Base-by-base conservation (phyloP, 2,113 vertebrate genomes). In the Salvelinus fontinalis region DNA sequence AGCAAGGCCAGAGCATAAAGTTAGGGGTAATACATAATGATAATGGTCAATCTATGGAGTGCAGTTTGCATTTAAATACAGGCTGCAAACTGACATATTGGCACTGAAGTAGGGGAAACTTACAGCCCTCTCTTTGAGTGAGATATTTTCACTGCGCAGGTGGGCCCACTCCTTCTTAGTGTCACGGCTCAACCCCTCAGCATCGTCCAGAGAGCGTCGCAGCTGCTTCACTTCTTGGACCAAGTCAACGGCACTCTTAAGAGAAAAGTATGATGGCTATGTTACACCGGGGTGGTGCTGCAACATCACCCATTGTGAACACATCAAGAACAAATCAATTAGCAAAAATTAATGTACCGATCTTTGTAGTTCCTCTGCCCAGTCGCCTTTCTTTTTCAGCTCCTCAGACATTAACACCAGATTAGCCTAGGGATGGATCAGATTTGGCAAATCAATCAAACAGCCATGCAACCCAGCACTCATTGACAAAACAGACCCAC, bases 101-200 rank as follows among this genome's bases (percentile, higher is more conserved):
- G 13, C 20, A 26, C 2, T 0, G 11, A 14, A 12, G 11, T 2
- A 24, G 12, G 26, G 20, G 57, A 7, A n/a, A 69, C 89, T 89
- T 76, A 94, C 97, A 79, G 95, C 93, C 67, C 84, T 91, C 75
- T 97, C 95, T 77, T 94, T 95, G n/a, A 99, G 85, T 5, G 93
- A 85, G 0, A 94, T 75, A 67, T 96, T 97, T 78, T 95, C 94
- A 80, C 89, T 95, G 73, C 95, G 94, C 65, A 98, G 93, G 83
- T 96, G 85, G 26, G 97, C 95, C 91, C 96, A 95, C 69, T 99
- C 95, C 81, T 91, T 98, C 90, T 94, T 97, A 11, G 96, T 95
- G 79, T 99, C 97, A 70, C 94, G 87, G 57, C 94, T 94, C 83
- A 99, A 22, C 0, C 83, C 76, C 91, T 97, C 95, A 0, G 95